A percentile compares a stretch with the other conserved stretches of the same genome.
phyloP scores from a whole-genome alignment of 2,113 vertebrate species.

The Gymnorhina tibicen region DNA sequence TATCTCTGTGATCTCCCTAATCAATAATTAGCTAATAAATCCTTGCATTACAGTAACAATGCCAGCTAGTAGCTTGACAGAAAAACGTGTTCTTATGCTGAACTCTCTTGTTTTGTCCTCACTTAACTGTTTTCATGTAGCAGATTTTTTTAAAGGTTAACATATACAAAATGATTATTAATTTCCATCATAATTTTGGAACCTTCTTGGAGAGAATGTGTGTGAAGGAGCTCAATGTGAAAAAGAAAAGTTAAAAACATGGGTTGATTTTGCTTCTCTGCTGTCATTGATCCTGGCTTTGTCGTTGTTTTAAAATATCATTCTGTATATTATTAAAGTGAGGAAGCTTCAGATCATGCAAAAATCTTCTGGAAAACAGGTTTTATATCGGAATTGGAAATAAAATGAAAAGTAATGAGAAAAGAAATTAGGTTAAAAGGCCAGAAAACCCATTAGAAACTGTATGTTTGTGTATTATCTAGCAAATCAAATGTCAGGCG shows the following conservation, averaged over 20 bases:
- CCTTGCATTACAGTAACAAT: not conserved
- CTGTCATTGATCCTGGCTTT: not conserved
- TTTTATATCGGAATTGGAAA: conserved; percentile 21
- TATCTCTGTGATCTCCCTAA: not conserved
- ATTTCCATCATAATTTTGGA: not conserved
- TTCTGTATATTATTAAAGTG: not conserved
- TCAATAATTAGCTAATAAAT: not conserved
- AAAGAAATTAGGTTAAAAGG: conserved; percentile 56
- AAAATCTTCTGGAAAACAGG: conserved; percentile 18
- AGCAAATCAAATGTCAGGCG: conserved; percentile 47
- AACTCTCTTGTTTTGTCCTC: not conserved
- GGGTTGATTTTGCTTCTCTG: not conserved
- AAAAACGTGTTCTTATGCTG: not conserved
- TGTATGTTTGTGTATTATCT: conserved; percentile 46
- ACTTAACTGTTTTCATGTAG: not conserved
- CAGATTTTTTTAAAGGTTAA: not conserved
- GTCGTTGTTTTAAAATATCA: not conserved
- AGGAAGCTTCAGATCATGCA: not conserved
- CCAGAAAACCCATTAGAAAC: conserved; percentile 44
- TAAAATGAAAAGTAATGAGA: conserved; percentile 46
- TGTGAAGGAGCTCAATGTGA: not conserved
- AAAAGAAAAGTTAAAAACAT: not conserved
- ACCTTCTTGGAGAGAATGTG: not conserved
- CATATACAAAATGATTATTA: not conserved
- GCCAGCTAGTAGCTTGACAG: not conserved